Evolutionary conservation across 2,888 invertebrate species (phyloP).

Genomic region (Callimorpha dominula): DNA sequence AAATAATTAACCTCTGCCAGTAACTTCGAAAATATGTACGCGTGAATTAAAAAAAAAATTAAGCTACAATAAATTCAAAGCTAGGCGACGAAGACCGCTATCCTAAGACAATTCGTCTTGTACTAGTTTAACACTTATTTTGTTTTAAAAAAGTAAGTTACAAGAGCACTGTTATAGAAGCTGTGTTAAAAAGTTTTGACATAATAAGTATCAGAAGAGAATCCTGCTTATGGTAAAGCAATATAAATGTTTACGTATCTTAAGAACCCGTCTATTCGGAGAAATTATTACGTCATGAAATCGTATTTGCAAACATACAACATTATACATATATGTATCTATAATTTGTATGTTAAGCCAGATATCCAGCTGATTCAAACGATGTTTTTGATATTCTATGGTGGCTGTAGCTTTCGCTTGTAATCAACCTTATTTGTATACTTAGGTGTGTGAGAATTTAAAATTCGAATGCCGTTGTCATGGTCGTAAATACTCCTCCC

Average conservation of each 20-base stretch:
- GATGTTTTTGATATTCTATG: conserved; percentile 1
- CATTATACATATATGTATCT: conserved; percentile 1
- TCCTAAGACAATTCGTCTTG: too few species aligned
- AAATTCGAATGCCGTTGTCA: neutral
- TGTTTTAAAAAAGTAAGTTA: neutral
- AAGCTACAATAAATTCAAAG: too few species aligned
- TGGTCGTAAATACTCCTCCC: neutral
- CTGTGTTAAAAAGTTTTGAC: neutral
- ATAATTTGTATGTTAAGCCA: neutral
- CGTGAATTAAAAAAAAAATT: too few species aligned
- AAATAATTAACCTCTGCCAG: too few species aligned
- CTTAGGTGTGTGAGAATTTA: neutral
- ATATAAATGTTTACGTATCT: neutral
- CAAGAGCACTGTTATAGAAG: neutral
- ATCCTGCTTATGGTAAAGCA: neutral
- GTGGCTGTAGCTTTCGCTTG: neutral
- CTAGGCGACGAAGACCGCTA: too few species aligned
- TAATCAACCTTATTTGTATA: neutral
- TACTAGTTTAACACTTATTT: neutral
- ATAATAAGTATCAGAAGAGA: neutral
- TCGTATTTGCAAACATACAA: neutral
- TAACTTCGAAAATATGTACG: too few species aligned
- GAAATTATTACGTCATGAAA: neutral
- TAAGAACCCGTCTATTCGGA: neutral
- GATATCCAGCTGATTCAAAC: neutral